These are phyloP conservation scores for Eidolon dupreanum DNA, from an alignment of 2,797 vertebrate species.

Conservation along the genomic window DNA sequence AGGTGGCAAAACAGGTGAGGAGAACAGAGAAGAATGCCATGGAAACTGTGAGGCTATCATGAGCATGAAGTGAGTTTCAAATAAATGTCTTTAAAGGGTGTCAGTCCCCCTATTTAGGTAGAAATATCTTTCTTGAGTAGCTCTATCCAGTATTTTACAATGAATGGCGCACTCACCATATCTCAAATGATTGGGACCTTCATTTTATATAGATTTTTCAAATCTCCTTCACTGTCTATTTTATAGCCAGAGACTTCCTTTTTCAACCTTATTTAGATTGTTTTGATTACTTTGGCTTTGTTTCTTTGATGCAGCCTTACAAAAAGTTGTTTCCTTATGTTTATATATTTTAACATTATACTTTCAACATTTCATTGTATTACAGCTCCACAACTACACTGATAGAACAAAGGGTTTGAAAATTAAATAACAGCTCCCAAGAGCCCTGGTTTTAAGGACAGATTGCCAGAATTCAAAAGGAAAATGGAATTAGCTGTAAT, in stretches of 20 bases:
- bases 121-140: background rate
- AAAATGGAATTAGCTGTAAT: background rate
- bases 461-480: background rate
- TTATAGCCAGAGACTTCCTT: background rate
- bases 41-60: background rate
- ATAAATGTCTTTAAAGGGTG: background rate
- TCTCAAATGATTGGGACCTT: background rate
- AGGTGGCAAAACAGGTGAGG: background rate
- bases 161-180: background rate
- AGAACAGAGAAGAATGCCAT: background rate
- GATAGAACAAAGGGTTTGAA: background rate
- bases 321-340: background rate
- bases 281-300: background rate
- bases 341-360: background rate
- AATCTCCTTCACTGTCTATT: background rate
- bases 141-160: background rate
- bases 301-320: background rate
- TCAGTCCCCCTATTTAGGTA: background rate
- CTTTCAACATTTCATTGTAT: background rate
- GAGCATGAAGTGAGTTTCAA: background rate
- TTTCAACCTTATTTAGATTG: background rate
- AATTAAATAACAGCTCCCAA: background rate
- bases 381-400: background rate
- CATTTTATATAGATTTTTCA: background rate
- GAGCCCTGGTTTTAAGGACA: background rate